phyloP scores from a whole-genome alignment of 2,113 vertebrate species.

The Hippoglossus stenolepis region DNA sequence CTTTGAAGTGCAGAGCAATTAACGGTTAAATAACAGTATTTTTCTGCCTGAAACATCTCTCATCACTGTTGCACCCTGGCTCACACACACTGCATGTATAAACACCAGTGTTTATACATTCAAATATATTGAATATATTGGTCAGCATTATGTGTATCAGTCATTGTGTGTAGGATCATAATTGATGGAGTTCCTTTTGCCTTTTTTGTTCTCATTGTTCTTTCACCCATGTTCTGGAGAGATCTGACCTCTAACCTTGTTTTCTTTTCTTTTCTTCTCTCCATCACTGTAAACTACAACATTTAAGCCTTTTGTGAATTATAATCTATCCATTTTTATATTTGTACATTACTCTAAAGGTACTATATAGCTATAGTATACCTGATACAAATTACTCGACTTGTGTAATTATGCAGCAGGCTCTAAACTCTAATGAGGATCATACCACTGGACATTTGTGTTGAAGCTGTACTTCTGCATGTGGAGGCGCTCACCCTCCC shows the following conservation, averaged over 20 bases:
- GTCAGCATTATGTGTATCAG: no score
- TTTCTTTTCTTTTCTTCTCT: neutral
- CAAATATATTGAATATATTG: neutral
- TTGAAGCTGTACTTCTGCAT: conserved; percentile 5
- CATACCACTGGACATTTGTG: conserved; percentile 10
- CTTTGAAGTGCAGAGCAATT: conserved; percentile 83
- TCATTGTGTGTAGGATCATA: no score
- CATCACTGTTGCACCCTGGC: conserved; percentile 5
- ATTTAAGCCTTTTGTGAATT: neutral
- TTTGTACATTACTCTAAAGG: conserved; percentile 29
- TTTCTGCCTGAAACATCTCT: conserved; percentile 25
- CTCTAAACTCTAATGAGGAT: conserved; percentile 37
- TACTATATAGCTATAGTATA: conserved; percentile 13
- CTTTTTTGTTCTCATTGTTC: neutral
- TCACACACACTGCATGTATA: conserved; percentile 4
- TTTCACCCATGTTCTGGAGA: neutral
- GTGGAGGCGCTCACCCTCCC: neutral
- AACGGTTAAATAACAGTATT: conserved; percentile 70
- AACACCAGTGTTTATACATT: conserved; percentile 32
- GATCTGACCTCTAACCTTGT: neutral
- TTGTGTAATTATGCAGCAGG: conserved; percentile 32
- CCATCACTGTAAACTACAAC: conserved; percentile 3
- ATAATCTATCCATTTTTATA: neutral
- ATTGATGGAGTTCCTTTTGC: no score
- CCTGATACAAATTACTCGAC: conserved; percentile 19